phyloP scores from a whole-genome alignment of 2,888 invertebrate genomes.

The Aplocera efformata region DNA sequence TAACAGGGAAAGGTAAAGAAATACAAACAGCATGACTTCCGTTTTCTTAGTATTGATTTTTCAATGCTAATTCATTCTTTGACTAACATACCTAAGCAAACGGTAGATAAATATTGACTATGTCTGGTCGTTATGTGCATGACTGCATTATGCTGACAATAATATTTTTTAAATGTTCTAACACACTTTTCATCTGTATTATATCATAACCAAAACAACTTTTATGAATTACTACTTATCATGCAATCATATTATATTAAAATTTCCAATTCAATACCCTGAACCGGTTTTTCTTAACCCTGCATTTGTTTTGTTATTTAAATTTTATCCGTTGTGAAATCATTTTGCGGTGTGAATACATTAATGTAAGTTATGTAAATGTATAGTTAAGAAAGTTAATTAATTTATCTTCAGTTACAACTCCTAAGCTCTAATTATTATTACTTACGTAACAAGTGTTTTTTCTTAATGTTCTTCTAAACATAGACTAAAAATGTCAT shows the following conservation, averaged over 20 bases:
- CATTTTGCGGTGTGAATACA: constrained; percentile 13
- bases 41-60: constrained; percentile 4
- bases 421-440: no score
- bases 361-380: constrained; percentile 15
- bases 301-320: constrained; percentile 22
- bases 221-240: no score
- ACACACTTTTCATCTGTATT: no score
- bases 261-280: neutral
- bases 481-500: no score
- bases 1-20: no score
- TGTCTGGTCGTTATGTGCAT: constrained; percentile 6
- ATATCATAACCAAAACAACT: no score
- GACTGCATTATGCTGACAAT: neutral
- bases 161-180: neutral
- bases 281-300: constrained; percentile 12
- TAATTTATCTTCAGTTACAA: constrained; percentile 16
- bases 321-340: constrained; percentile 20
- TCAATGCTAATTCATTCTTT: constrained; percentile 10
- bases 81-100: constrained; percentile 8
- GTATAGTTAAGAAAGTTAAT: constrained; percentile 14
- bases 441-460: neutral
- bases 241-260: neutral
- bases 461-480: no score
- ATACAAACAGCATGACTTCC: no score
- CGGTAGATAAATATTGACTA: constrained; percentile 15